These are phyloP conservation scores for Pseudomyrmex flavicornis DNA, from an alignment of 1,140 invertebrate species.

Conservation along the genomic window DNA sequence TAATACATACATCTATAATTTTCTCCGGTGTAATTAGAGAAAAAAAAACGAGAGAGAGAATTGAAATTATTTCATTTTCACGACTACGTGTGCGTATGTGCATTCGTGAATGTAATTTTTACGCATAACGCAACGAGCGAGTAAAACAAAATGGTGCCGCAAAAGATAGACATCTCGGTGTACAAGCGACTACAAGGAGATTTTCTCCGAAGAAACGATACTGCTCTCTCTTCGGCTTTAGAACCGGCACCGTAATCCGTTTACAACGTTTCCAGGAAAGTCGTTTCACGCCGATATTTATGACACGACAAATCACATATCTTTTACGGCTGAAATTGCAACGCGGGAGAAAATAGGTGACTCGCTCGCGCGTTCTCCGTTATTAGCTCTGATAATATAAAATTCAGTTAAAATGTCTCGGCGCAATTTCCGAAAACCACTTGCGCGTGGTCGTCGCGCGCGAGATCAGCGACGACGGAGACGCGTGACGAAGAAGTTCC, in stretches of 20 bases:
- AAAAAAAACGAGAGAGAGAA: not conserved
- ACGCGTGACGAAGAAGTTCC: too few species aligned
- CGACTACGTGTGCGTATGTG: not conserved
- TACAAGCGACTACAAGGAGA: constrained; percentile 44
- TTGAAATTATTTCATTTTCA: constrained; percentile 22
- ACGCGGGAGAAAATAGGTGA: constrained; percentile 7
- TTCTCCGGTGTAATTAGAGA: too few species aligned
- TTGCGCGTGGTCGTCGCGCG: too few species aligned
- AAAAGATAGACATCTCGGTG: not conserved
- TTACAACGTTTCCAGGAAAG: constrained; percentile 26
- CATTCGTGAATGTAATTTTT: constrained; percentile 9
- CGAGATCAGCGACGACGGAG: too few species aligned
- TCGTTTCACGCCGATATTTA: constrained; percentile 64
- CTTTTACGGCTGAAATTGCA: constrained; percentile 22
- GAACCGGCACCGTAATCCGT: constrained; percentile 21
- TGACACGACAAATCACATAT: constrained; percentile 46
- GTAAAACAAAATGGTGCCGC: not conserved
- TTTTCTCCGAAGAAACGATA: constrained; percentile 60
- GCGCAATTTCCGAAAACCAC: too few species aligned
- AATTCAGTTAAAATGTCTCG: too few species aligned
- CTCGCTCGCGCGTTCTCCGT: not conserved
- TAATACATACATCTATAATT: too few species aligned
- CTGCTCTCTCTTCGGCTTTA: constrained; percentile 33
- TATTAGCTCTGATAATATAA: not conserved
- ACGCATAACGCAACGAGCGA: not conserved